phyloP scores from a whole-genome alignment of 2,888 invertebrate genomes.

The Tinea pellionella region DNA sequence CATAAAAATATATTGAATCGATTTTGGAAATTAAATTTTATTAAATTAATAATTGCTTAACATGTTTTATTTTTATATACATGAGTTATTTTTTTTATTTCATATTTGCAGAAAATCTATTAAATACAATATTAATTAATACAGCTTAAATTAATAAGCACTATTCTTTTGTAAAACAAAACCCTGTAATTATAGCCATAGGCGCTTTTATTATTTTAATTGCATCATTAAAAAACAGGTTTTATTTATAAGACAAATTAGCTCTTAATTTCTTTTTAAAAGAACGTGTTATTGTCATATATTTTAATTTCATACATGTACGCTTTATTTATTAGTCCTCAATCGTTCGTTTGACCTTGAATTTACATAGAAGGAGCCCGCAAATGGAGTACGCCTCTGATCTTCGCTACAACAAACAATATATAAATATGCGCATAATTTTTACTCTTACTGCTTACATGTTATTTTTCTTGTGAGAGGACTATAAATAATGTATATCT shows the following conservation, averaged over 20 bases:
- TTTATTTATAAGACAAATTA: background rate
- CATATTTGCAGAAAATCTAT: too few species aligned
- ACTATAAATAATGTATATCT: slow-evolving; percentile 5
- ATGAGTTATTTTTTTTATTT: too few species aligned
- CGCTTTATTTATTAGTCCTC: background rate
- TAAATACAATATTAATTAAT: too few species aligned
- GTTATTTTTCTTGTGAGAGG: background rate
- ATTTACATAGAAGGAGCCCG: background rate
- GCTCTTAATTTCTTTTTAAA: background rate
- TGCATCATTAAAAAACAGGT: background rate
- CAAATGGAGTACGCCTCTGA: background rate
- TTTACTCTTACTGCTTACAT: background rate
- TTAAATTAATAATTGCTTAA: background rate
- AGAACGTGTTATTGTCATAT: background rate
- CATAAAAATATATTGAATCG: too few species aligned
- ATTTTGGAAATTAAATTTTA: background rate
- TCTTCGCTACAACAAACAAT: background rate
- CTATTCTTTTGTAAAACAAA: too few species aligned
- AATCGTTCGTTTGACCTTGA: slow-evolving; percentile 7
- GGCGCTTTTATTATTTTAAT: background rate
- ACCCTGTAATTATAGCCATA: too few species aligned
- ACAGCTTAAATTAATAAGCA: too few species aligned
- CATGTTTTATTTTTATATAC: background rate
- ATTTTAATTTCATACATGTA: background rate
- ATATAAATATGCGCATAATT: slow-evolving; percentile 1